Conservation (phyloP, 2,797 vertebrate species). For the Apogon talboti region DNA sequence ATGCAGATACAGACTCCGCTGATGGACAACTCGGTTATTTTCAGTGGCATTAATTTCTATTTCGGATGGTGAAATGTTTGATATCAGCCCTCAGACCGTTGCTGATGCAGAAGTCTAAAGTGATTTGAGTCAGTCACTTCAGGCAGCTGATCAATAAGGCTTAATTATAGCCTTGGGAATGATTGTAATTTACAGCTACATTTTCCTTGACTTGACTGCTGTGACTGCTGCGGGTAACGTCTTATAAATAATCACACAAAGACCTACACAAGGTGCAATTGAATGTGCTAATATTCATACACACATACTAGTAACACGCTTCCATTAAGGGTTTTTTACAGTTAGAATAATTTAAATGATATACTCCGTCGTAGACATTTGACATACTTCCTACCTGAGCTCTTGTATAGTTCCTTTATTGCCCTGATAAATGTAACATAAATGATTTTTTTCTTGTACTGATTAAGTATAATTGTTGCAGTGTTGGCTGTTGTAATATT, state of each 20-base stretch:
- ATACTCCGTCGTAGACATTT: no score
- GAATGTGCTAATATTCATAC: no score
- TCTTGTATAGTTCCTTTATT: no score
- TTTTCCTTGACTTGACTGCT: slow-evolving; percentile 27
- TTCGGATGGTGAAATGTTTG: slow-evolving; percentile 24
- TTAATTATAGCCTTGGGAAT: slow-evolving; percentile 73
- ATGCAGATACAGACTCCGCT: not conserved
- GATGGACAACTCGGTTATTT: not conserved
- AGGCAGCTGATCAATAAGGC: slow-evolving; percentile 71
- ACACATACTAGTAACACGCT: no score
- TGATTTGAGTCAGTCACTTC: slow-evolving; percentile 63
- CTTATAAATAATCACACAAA: slow-evolving; percentile 33
- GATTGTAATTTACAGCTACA: slow-evolving; percentile 47
- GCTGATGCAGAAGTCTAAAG: slow-evolving; percentile 50
- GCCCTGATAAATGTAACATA: no score
- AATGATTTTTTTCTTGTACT: not conserved
- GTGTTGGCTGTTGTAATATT: slow-evolving; percentile 50
- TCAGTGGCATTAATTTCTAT: not conserved
- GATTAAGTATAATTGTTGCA: slow-evolving; percentile 12
- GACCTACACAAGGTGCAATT: not conserved
- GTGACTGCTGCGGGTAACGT: slow-evolving; percentile 25
- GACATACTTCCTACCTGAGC: no score
- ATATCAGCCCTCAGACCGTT: slow-evolving; percentile 40
- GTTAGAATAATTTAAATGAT: no score
- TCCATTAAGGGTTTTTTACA: no score